Evolutionary conservation across 2,888 invertebrate genomes (phyloP).

Genomic region (Eurytoma californica): DNA sequence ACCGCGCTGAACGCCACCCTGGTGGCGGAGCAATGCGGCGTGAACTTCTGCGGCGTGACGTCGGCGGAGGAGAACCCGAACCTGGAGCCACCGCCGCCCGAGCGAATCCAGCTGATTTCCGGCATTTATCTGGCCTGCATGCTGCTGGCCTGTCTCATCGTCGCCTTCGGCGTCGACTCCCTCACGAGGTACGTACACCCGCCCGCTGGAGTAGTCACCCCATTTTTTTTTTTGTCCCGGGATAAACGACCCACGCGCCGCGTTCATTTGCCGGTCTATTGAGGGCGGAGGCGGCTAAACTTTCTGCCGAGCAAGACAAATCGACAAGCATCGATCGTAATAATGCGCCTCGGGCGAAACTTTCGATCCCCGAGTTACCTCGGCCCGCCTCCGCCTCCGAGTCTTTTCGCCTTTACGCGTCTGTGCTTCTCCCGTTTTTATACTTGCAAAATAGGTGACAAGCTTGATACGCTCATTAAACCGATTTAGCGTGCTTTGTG

Average conservation of each 20-base stretch:
- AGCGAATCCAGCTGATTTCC: slow-evolving; percentile 86
- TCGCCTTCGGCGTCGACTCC: slow-evolving; percentile 88
- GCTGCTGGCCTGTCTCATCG: slow-evolving; percentile 83
- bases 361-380: slow-evolving; percentile 14
- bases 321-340: slow-evolving; percentile 28
- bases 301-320: slow-evolving; percentile 34
- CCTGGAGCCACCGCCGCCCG: slow-evolving; percentile 82
- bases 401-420: background rate
- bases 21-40: slow-evolving; percentile 82
- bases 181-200: slow-evolving; percentile 79
- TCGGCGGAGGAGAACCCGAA: slow-evolving; percentile 80
- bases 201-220: background rate
- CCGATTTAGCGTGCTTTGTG: too few species aligned
- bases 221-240: background rate
- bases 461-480: too few species aligned
- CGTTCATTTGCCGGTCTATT: slow-evolving; percentile 34
- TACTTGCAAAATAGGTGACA: too few species aligned
- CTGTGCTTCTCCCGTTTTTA: too few species aligned
- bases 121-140: slow-evolving; percentile 90
- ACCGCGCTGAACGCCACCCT: slow-evolving; percentile 70
- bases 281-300: slow-evolving; percentile 4
- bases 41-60: slow-evolving; percentile 82
- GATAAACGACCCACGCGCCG: background rate
- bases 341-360: slow-evolving; percentile 17
- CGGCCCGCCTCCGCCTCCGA: background rate